Base-by-base conservation (phyloP, 2,888 invertebrate genomes). In the Xanthia togata region DNA sequence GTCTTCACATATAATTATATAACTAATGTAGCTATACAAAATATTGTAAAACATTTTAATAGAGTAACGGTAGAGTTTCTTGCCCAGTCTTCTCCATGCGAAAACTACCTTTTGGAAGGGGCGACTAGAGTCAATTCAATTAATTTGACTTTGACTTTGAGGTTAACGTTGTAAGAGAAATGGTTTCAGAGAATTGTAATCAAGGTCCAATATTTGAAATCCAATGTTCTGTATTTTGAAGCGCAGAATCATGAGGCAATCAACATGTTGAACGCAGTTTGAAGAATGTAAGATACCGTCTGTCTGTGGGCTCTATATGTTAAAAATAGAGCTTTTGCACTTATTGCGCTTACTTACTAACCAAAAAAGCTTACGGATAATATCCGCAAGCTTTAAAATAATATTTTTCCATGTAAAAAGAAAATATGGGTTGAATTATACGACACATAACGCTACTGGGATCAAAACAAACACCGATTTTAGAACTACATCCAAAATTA, bases 101-200 rank as follows among this genome's bases (percentile, higher is more conserved):
- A 31, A 31, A 31, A 31, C 31, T 31, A 31, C 31, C 31, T 31
- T 31, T 31, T 31, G 31, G 31, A 31, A 31, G 31, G 31, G 31
- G 31, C 2, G 31, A 31, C 31, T 31, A 31, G 31, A 31, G 2
- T 31, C 2, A 31, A 31, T 31, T 31, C 31, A 31, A 31, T 31
- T 31, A 31, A 31, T 31, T 31, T 31, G 31, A 31, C 31, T 31
- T 31, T 31, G 31, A 31, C 31, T 31, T 31, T 31, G 2, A 31
- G 5, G 57, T n/a, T 20, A 11, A 47, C 65, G 65, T 72, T 60
- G 17, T 5, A 57, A 35, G 53, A 78, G 17, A 53, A 41, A 3
- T 47, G 6, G n/a, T 23, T 47, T 31, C 12, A 55, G 53, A 4
- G 26, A 78, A 78, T 11, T 20, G 26, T 12, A 57, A 38, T 76